phyloP scores from a whole-genome alignment of 2,797 vertebrate species.

The Halcyon chelicuti region DNA sequence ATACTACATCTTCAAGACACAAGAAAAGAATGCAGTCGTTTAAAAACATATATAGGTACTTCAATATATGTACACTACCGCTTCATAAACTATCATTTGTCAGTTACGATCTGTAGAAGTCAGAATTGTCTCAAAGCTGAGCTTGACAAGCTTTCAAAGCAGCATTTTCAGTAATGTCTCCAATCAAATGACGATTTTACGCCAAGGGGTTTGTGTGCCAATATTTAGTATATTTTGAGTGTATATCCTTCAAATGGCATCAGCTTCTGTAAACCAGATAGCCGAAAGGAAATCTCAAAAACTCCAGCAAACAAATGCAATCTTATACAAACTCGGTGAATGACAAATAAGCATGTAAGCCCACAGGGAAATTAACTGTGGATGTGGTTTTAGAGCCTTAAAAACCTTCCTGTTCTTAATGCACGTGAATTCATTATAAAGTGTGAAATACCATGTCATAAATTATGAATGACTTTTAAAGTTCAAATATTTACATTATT shows the following conservation, averaged over 20 bases:
- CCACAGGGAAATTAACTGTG: neutral
- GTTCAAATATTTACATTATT: neutral
- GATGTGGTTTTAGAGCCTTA: neutral
- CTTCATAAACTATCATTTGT: neutral
- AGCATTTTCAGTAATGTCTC: neutral
- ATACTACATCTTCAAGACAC: neutral
- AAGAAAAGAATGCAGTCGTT: neutral
- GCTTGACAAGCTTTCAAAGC: neutral
- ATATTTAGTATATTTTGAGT: neutral
- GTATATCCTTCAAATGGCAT: neutral
- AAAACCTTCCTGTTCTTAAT: neutral
- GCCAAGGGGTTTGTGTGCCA: neutral
- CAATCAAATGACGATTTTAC: neutral
- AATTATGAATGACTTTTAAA: neutral
- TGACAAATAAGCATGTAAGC: constrained; percentile 1
- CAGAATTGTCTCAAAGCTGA: neutral
- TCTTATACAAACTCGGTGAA: neutral
- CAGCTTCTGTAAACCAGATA: neutral
- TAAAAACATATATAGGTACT: neutral
- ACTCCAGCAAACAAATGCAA: neutral
- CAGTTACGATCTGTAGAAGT: neutral
- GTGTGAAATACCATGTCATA: neutral
- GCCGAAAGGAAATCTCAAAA: neutral
- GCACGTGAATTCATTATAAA: neutral
- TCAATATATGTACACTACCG: neutral